A percentile compares a stretch with the other conserved stretches of the same genome.
Evolutionary conservation across 2,888 invertebrate species (phyloP).

Genomic region (Cosmia pyralina): DNA sequence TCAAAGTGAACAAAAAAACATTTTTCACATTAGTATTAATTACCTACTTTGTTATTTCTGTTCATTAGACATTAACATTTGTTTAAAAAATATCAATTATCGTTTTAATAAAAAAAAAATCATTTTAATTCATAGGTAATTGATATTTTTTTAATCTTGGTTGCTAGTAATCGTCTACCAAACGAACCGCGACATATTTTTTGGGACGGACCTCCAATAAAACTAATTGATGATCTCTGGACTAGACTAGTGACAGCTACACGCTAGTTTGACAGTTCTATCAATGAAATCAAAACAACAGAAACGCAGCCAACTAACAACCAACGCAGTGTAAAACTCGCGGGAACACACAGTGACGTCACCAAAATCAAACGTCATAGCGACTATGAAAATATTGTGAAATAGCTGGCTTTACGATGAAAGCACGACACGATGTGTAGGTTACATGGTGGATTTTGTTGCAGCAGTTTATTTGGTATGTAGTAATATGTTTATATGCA

Average conservation of each 20-base stretch:
- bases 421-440: background rate
- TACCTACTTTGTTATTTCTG: too few species aligned
- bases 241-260: background rate
- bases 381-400: conserved; percentile 36
- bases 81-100: too few species aligned
- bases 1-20: too few species aligned
- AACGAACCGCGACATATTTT: too few species aligned
- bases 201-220: too few species aligned
- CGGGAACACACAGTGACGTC: conserved; percentile 4
- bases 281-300: conserved; percentile 22
- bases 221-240: too few species aligned
- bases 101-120: too few species aligned
- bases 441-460: conserved; percentile 1
- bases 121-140: too few species aligned
- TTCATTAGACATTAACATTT: too few species aligned
- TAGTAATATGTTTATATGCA: background rate
- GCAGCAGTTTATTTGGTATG: background rate
- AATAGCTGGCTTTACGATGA: conserved; percentile 20
- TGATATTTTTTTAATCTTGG: too few species aligned
- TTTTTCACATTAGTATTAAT: too few species aligned
- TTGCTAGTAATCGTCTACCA: too few species aligned
- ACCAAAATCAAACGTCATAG: conserved; percentile 40
- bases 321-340: background rate
- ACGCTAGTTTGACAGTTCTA: conserved; percentile 28
- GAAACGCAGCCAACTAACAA: conserved; percentile 15